phyloP scores from a whole-genome alignment of 1,140 invertebrate species.

The Halictus rubicundus region DNA sequence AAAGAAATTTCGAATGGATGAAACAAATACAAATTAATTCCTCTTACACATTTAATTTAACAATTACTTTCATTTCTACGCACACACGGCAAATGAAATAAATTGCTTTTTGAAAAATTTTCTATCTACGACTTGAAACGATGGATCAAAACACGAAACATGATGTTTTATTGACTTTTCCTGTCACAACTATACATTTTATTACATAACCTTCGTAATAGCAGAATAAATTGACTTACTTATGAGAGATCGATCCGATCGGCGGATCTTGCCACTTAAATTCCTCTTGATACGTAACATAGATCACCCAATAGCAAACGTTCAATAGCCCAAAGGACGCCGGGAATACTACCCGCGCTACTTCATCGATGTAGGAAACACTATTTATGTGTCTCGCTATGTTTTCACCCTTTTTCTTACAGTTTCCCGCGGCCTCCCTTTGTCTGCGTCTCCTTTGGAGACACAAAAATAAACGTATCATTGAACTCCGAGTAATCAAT shows the following conservation, averaged over 20 bases:
- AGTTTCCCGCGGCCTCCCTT: conserved; percentile 83
- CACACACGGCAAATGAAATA: no score
- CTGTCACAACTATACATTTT: not conserved
- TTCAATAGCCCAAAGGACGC: conserved; percentile 92
- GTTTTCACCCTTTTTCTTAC: conserved; percentile 79
- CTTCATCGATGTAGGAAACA: conserved; percentile 92
- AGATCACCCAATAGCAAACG: conserved; percentile 92
- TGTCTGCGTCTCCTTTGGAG: conserved; percentile 83
- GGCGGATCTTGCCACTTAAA: conserved; percentile 86
- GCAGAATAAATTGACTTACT: not conserved
- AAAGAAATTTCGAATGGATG: no score
- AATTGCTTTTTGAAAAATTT: no score
- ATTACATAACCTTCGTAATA: not conserved
- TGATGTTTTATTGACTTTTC: no score
- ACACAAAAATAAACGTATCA: not conserved
- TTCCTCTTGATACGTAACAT: conserved; percentile 86
- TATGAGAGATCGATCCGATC: conserved; percentile 49
- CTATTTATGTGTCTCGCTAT: conserved; percentile 88
- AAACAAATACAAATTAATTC: no score
- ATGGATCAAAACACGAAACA: no score
- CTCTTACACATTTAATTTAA: no score
- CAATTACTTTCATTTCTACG: no score
- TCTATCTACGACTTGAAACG: no score
- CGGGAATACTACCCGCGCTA: conserved; percentile 92
- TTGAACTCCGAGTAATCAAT: no score